These are phyloP conservation scores for Ibycter americanus DNA, from an alignment of 2,797 vertebrate species.

Conservation along the genomic window DNA sequence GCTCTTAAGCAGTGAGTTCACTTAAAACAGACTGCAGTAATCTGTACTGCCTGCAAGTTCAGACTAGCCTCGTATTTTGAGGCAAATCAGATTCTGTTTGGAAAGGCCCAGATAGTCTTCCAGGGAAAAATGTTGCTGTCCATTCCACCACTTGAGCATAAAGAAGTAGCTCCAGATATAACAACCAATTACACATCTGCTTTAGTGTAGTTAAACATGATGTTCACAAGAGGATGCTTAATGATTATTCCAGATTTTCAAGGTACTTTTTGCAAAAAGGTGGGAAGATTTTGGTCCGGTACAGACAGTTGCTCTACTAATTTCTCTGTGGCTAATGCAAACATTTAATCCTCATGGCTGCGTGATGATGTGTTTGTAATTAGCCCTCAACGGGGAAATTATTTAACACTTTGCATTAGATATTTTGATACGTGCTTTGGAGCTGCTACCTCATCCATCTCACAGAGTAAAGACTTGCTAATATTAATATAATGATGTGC, in stretches of 20 bases:
- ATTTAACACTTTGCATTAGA: not conserved
- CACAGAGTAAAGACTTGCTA: not conserved
- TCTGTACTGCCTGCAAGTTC: not conserved
- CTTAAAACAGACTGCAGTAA: not conserved
- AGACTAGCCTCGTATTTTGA: not conserved
- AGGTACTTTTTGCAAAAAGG: not conserved
- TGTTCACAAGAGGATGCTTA: not conserved
- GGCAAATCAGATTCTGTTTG: not conserved
- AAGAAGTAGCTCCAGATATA: not conserved
- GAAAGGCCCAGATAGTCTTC: not conserved
- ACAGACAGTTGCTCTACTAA: not conserved
- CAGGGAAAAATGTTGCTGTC: not conserved
- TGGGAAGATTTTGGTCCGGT: not conserved
- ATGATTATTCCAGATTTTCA: not conserved
- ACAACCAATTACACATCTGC: not conserved
- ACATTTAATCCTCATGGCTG: not conserved
- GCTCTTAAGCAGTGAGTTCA: not conserved
- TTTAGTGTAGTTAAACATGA: not conserved
- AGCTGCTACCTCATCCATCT: not conserved
- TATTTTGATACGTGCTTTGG: not conserved
- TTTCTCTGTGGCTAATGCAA: not conserved
- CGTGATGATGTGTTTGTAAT: not conserved
- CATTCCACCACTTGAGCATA: not conserved
- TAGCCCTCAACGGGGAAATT: not conserved
- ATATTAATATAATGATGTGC: not conserved